These are phyloP conservation scores for Eutrigla gurnardus DNA, from an alignment of 2,797 vertebrate species.

Conservation along the genomic window DNA sequence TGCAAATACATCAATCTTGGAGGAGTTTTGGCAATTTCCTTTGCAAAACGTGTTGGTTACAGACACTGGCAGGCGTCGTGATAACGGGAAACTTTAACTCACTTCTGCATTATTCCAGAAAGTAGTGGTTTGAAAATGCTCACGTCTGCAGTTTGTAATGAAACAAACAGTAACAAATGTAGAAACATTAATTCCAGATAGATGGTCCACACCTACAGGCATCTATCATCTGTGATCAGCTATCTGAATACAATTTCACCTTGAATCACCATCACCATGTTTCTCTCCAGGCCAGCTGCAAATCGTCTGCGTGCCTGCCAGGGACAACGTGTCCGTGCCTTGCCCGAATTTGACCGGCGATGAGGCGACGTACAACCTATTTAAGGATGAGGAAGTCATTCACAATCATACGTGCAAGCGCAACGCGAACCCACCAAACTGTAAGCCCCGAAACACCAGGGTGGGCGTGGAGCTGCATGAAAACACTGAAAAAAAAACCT, in stretches of 20 bases:
- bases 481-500: rapidly evolving
- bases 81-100: no score
- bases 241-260: neutral
- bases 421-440: rapidly evolving
- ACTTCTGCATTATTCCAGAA: no score
- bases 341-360: constrained; percentile 26
- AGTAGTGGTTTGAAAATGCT: no score
- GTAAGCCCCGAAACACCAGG: rapidly evolving
- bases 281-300: constrained; percentile 13
- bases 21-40: constrained; percentile 12
- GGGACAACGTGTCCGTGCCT: constrained; percentile 11
- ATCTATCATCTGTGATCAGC: no score
- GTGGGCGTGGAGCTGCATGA: rapidly evolving
- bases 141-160: no score
- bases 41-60: constrained; percentile 13
- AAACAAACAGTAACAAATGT: no score
- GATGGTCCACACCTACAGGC: no score
- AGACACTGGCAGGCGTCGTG: neutral
- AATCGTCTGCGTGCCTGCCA: rapidly evolving
- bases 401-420: rapidly evolving
- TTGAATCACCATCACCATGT: neutral
- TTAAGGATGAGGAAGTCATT: rapidly evolving
- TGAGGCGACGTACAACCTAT: constrained; percentile 7
- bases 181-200: no score
- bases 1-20: constrained; percentile 22